Conservation (phyloP, 1,140 invertebrate species). For the Drosophila auraria region DNA sequence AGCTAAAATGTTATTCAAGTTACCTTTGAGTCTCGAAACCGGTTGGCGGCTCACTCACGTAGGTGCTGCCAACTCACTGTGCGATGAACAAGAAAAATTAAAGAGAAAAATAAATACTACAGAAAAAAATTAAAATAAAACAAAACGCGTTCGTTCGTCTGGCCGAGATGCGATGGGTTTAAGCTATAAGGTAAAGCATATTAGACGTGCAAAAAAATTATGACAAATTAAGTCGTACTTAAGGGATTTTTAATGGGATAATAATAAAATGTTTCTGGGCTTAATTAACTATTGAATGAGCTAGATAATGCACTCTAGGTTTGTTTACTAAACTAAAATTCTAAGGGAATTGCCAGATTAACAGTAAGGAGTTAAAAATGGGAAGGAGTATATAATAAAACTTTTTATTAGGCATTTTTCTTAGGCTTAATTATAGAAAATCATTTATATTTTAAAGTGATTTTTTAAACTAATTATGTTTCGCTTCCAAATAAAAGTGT, state of each 20-base stretch:
- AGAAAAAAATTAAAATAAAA: constrained; percentile 16
- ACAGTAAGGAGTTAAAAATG: not conserved
- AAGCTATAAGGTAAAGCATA: not conserved
- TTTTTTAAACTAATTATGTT: too few species aligned
- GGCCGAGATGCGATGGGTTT: constrained; percentile 10
- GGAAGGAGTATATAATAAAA: not conserved
- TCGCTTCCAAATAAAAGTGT: too few species aligned
- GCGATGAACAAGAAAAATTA: constrained; percentile 31
- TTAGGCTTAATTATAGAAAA: too few species aligned
- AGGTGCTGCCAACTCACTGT: constrained; percentile 61
- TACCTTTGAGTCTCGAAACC: constrained; percentile 58
- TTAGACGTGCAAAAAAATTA: not conserved
- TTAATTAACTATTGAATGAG: too few species aligned
- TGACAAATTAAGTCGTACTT: not conserved
- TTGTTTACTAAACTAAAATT: not conserved
- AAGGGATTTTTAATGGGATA: not conserved
- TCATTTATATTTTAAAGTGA: too few species aligned
- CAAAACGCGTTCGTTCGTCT: constrained; percentile 25
- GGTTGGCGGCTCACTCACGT: constrained; percentile 53
- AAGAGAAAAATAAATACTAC: constrained; percentile 6
- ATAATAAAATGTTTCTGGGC: too few species aligned
- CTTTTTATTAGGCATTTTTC: not conserved
- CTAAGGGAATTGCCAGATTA: not conserved
- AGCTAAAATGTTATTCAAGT: constrained; percentile 62
- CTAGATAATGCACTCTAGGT: not conserved